Evolutionary conservation across 2,113 vertebrate genomes (phyloP), one percentile per base, ranked within the genome.

Genomic region (Anarhynchus alexandrinus): DNA sequence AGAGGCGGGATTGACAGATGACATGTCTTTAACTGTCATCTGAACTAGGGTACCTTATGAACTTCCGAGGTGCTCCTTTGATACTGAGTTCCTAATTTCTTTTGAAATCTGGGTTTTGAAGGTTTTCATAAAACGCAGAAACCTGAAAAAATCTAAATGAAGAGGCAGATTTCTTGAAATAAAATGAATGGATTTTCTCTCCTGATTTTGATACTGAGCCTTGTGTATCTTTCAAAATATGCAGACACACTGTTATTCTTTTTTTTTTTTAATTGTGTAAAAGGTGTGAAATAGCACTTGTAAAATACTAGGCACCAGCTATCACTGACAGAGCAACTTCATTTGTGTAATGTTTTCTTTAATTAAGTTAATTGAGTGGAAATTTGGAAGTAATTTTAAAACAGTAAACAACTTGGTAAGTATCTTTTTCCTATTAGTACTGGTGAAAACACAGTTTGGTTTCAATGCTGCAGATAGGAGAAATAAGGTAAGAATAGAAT

Each of bases 381-480:
- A 92, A 93, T 93, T 91, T 71, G 10, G 32, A 89, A 91, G 81
- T 88, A 51, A 78, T 94, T 96, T 83, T 66, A 38, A n/a, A 78
- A 22, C 55, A 71, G 69, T 89, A 93, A 95, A 78, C 52, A 87
- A 34, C 47, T 87, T 94, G 36, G 19, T 66, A 89, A 42, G 10
- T 92, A 45, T 55, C 7, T 43, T 76, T 87, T 91, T 66, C 51
- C n/a, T 82, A 11, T 55, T 36, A 45, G 52, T 29, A 76, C 11
- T 77, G 32, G 27, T 92, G 40, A 77, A 95, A 94, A 77, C 80
- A 58, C 17, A 67, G 27, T 80, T 83, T 82, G 36, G 22, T 89
- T 76, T 70, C 72, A 86, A 27, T 49, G 36, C 54, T 82, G 49
- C 45, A 91, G n/a, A 18, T 59, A 10, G 5, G 52, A 34, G 52